These are phyloP conservation scores for Crotophaga sulcirostris DNA, from an alignment of 2,113 vertebrate species.

Conservation along the genomic window DNA sequence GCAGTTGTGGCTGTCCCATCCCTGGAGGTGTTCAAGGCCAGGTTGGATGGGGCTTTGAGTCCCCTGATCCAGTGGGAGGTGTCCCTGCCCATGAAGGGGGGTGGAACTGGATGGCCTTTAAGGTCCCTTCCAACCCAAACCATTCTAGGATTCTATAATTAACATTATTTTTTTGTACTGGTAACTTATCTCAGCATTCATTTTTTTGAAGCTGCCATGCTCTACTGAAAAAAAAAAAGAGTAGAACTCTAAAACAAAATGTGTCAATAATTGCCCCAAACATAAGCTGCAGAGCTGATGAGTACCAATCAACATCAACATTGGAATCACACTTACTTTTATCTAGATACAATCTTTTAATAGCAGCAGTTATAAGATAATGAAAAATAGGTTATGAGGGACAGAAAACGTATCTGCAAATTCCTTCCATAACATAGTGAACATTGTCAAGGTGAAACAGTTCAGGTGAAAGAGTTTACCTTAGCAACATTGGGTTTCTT, in stretches of 20 bases:
- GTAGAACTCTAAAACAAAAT: background rate
- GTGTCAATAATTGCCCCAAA: background rate
- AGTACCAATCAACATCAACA: background rate
- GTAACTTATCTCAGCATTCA: background rate
- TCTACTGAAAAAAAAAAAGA: background rate
- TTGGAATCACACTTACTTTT: background rate
- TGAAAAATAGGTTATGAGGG: background rate
- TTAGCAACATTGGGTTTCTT: constrained; percentile 85
- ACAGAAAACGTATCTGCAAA: background rate
- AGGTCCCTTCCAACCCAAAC: too few species aligned
- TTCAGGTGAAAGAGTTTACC: constrained; percentile 50
- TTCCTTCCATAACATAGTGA: background rate
- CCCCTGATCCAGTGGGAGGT: too few species aligned
- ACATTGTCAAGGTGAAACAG: background rate
- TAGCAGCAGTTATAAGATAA: background rate
- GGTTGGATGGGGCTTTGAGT: too few species aligned
- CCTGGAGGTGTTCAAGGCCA: too few species aligned
- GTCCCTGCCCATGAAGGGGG: too few species aligned
- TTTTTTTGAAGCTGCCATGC: background rate
- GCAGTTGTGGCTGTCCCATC: too few species aligned
- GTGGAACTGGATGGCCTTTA: too few species aligned
- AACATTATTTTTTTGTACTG: background rate
- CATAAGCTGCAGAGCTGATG: background rate
- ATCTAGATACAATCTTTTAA: background rate
- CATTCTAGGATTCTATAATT: too few species aligned